These are phyloP conservation scores for Elysia crispata DNA, from an alignment of 2,888 invertebrate species.

Conservation along the genomic window DNA sequence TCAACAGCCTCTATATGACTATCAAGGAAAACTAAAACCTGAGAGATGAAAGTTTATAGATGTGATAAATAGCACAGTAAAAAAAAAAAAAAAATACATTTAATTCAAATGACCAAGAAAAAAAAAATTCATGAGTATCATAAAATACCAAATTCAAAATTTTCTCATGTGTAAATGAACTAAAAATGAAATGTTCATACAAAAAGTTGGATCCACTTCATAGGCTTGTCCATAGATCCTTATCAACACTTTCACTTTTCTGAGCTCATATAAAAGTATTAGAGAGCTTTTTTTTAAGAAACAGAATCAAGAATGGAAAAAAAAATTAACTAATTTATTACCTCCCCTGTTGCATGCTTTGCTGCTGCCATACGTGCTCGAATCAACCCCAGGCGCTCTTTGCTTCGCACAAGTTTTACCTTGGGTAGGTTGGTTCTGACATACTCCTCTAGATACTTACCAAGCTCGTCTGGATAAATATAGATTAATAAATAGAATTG, in stretches of 20 bases:
- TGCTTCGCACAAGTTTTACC: slow-evolving; percentile 87
- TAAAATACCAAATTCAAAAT: no score
- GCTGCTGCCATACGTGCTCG: slow-evolving; percentile 94
- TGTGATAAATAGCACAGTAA: background rate
- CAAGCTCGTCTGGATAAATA: slow-evolving; percentile 45
- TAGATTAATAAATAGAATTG: no score
- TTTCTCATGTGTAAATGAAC: no score
- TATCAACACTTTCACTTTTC: background rate
- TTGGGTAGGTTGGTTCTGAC: slow-evolving; percentile 79
- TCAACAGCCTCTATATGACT: slow-evolving; percentile 96
- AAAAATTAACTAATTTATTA: slow-evolving; percentile 54
- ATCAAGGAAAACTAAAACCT: slow-evolving; percentile 94
- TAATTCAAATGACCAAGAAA: no score
- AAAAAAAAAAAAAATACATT: background rate
- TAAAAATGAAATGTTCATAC: background rate
- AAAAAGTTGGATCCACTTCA: background rate
- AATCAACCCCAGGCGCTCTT: slow-evolving; percentile 91
- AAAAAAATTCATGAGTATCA: no score
- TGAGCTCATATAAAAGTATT: background rate
- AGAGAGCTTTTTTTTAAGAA: background rate
- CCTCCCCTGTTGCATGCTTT: slow-evolving; percentile 87
- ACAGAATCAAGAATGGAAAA: background rate
- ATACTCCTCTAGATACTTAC: slow-evolving; percentile 80
- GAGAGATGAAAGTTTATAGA: no score
- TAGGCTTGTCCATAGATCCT: background rate